Evolutionary conservation across 2,797 vertebrate genomes (phyloP).

Genomic region (Spheniscus humboldti): DNA sequence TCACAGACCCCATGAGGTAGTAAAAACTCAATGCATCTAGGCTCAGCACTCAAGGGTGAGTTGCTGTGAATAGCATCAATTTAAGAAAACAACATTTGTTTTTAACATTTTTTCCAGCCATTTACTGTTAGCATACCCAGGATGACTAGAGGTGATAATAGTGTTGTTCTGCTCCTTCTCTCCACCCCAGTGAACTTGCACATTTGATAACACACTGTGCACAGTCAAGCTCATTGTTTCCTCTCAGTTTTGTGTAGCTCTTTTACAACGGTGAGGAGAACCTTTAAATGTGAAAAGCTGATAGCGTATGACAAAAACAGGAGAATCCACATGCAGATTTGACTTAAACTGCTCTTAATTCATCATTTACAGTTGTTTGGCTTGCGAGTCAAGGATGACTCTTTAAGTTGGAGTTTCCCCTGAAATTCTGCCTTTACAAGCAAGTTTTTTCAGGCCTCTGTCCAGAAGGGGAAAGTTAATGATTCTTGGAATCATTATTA

Average conservation of each 20-base stretch:
- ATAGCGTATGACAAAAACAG: background rate
- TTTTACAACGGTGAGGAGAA: background rate
- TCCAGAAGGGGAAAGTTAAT: background rate
- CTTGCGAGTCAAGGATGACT: background rate
- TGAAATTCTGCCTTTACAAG: constrained; percentile 37
- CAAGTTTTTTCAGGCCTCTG: constrained; percentile 15
- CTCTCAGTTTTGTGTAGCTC: background rate
- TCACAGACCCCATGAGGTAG: background rate
- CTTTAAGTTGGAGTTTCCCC: constrained; percentile 42
- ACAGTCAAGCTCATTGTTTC: background rate
- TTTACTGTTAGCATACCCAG: background rate
- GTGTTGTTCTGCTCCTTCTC: background rate
- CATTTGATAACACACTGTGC: background rate
- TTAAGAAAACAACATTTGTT: constrained; percentile 7
- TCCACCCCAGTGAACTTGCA: background rate
- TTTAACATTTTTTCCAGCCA: background rate
- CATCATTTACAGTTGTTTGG: constrained; percentile 14
- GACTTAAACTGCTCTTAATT: constrained; percentile 1
- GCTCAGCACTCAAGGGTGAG: background rate
- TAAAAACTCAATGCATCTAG: background rate
- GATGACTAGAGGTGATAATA: background rate
- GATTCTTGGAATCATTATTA: background rate
- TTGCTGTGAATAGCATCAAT: background rate
- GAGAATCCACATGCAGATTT: background rate
- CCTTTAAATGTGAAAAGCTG: background rate